Percentiles rank a stretch among this genome's conserved stretches.
phyloP scores from a whole-genome alignment of 2,113 vertebrate species.

The Diphyllodes magnificus region DNA sequence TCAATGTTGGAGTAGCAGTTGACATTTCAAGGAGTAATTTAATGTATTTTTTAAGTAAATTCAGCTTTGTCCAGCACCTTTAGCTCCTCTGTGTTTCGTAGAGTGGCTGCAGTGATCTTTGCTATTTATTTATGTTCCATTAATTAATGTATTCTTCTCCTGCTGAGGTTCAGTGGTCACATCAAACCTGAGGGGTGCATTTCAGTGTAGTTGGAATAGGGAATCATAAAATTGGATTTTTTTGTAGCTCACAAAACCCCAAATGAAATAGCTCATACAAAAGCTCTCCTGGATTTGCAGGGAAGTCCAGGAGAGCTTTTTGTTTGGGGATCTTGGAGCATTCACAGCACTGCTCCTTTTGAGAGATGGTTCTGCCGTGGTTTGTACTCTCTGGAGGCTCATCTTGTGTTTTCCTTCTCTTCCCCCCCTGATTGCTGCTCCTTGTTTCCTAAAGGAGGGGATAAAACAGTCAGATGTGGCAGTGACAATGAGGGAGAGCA shows the following conservation, averaged over 20 bases:
- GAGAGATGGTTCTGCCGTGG: background rate
- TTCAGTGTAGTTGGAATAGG: background rate
- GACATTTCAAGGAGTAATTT: background rate
- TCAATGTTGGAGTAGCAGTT: background rate
- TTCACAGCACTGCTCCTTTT: background rate
- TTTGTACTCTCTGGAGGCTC: background rate
- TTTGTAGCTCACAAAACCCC: background rate
- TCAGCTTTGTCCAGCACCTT: background rate
- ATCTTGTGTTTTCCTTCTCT: background rate
- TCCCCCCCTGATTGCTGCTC: background rate
- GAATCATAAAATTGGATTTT: background rate
- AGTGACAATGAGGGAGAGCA: fast-evolving
- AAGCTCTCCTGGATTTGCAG: background rate
- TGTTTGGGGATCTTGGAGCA: background rate
- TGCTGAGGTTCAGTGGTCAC: background rate
- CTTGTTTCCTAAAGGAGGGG: background rate
- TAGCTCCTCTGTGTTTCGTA: background rate
- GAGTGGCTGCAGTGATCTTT: background rate
- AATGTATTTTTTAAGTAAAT: background rate
- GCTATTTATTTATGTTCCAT: background rate
- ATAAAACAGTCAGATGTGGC: background rate
- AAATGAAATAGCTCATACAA: background rate
- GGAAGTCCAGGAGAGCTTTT: background rate
- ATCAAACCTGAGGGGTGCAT: background rate
- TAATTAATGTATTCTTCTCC: background rate